Percentiles rank a stretch among this genome's conserved stretches.
Evolutionary conservation across 2,888 invertebrate species (phyloP).

Genomic region (Idaea biselata): DNA sequence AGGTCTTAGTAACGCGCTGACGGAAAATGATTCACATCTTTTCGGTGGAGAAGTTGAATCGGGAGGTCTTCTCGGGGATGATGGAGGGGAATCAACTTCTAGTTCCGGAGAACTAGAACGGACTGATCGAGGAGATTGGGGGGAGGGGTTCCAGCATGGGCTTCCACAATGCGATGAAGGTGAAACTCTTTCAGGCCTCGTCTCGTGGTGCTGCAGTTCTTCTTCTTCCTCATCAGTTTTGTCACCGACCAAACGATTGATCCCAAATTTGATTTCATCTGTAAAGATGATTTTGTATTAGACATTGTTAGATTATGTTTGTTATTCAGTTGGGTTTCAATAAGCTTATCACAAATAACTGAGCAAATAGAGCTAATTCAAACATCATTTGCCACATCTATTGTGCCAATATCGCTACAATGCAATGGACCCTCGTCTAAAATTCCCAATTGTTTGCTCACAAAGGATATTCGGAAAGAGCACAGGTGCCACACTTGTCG

Average conservation of each 20-base stretch:
- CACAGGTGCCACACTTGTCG: constrained; percentile 80
- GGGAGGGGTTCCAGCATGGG: constrained; percentile 78
- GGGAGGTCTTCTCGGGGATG: constrained; percentile 79
- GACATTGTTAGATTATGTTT: constrained; percentile 7
- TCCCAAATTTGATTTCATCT: constrained; percentile 93
- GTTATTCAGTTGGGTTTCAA: constrained; percentile 16
- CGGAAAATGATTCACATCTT: constrained; percentile 91
- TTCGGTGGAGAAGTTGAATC: constrained; percentile 78
- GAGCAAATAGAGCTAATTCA: constrained; percentile 21
- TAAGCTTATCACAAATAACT: constrained; percentile 19
- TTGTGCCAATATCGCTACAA: constrained; percentile 35
- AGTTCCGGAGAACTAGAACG: constrained; percentile 85
- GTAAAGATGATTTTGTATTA: constrained; percentile 39
- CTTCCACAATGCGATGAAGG: constrained; percentile 78
- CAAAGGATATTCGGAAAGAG: constrained; percentile 61
- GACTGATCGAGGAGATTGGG: constrained; percentile 70
- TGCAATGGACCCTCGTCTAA: constrained; percentile 33
- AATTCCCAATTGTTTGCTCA: constrained; percentile 45
- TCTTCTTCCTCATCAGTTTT: constrained; percentile 83
- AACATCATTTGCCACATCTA: constrained; percentile 14
- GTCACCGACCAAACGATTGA: constrained; percentile 87
- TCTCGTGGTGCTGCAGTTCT: constrained; percentile 65
- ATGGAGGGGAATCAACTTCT: constrained; percentile 88
- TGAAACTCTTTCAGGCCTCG: constrained; percentile 60
- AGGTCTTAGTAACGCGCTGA: constrained; percentile 89